Base-by-base conservation (phyloP, 2,797 vertebrate genomes). In the Esox masquinongy region DNA sequence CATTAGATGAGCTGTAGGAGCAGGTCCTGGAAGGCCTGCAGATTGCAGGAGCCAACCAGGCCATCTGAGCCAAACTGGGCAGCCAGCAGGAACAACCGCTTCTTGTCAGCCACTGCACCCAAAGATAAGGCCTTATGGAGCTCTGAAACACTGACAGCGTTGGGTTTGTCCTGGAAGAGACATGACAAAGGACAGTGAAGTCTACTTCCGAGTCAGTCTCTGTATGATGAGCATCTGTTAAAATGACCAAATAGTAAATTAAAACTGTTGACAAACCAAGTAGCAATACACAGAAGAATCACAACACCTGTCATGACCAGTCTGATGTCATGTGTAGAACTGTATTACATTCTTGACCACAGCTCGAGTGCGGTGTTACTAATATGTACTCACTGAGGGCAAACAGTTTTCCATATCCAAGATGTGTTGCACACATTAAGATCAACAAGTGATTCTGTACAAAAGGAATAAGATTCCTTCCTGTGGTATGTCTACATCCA, bases 101-200 rank as follows among this genome's bases (percentile, higher is more conserved):
- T 91, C 53, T 94, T 91, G 50, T 80, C 78, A 0, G 78, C 63
- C 61, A 95, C 2, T 0, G 82, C 81, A 74, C 90, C 90, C 81
- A 98, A 89, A n/a, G 91, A 94, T 86, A 98, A 91, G 61, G 94
- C 95, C 0, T 90, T 88, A 4, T 78, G 90, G 68, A 98, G 92
- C 88, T 97, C 95, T 0, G 90, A 82, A 16, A 92, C 4, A 0
- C 91, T 93, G 80, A 95, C 82, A 0, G 96, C 96, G 0, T 89
- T 71, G 0, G 88, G 88, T 79, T 95, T 94, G 80, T 97, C 97
- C 96, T 97, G 88, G 0, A 5, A 61, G 73, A 19, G 49, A 63
- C 9, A 22, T 31, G 24, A 16, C 9, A 22, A 67, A 69, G 26
- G 76, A 43, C 36, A 22, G 53, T 34, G 43, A 49, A n/a, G 22